Conservation (phyloP, 2,888 invertebrate species). For the Drosophila maculinotata region DNA sequence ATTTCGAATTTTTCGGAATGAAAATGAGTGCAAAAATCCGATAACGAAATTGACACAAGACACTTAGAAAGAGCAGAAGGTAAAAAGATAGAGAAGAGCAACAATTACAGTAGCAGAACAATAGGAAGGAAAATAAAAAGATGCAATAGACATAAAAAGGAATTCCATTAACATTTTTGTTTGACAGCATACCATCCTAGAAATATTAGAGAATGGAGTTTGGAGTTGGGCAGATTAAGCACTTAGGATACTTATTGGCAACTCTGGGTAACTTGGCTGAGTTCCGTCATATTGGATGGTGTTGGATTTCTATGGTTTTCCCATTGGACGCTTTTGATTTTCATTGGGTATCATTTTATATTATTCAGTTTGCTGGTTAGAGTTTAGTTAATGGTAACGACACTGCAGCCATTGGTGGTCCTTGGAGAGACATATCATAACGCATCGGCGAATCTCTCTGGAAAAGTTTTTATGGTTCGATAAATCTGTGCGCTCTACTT, state of each 20-base stretch:
- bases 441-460: conserved; percentile 32
- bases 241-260: not conserved
- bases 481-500: conserved; percentile 65
- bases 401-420: conserved; percentile 8
- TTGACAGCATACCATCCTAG: conserved; percentile 1
- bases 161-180: conserved; percentile 31
- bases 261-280: not conserved
- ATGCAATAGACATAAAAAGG: conserved; percentile 7
- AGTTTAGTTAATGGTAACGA: conserved; percentile 2
- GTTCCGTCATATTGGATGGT: conserved; percentile 1
- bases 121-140: not conserved
- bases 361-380: conserved; percentile 15
- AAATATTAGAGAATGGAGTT: too few relatives aligned
- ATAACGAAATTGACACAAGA: conserved; percentile 24
- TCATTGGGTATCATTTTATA: not conserved
- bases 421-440: conserved; percentile 32
- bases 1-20: conserved; percentile 22
- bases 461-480: conserved; percentile 55
- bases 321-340: conserved; percentile 20
- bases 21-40: conserved; percentile 36
- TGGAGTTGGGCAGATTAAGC: not conserved
- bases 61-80: not conserved
- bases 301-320: conserved; percentile 14
- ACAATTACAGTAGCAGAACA: not conserved
- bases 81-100: not conserved